These are phyloP conservation scores for Hydra vulgaris DNA, from an alignment of 30 jellyfish, hydroid and myxozoan species.

Conservation along the genomic window DNA sequence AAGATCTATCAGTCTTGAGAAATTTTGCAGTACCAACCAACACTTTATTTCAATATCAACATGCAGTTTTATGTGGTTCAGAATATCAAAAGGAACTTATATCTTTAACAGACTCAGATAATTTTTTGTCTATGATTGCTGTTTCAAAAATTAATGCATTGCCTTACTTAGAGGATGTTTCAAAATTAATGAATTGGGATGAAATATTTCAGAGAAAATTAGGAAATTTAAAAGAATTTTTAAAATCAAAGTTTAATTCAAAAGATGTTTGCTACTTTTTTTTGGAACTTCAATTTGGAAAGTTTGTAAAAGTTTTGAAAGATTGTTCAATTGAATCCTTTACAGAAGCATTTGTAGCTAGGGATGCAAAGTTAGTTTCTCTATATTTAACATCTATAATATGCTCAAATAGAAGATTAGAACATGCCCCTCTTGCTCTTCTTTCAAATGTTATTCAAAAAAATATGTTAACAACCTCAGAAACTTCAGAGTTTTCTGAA, in stretches of 20 bases:
- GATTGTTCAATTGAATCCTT: slow-evolving; percentile 41
- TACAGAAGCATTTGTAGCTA: slow-evolving; percentile 15
- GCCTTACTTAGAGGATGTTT: slow-evolving; percentile 48
- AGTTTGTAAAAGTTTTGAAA: slow-evolving; percentile 26
- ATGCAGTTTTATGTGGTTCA: slow-evolving; percentile 12
- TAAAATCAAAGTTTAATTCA: slow-evolving; percentile 11
- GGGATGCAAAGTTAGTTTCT: slow-evolving; percentile 29
- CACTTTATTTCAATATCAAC: neutral
- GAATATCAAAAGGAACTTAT: slow-evolving; percentile 11
- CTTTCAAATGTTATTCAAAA: slow-evolving; percentile 40
- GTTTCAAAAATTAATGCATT: slow-evolving; percentile 36
- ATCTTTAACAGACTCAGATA: neutral
- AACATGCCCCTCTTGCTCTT: slow-evolving; percentile 46
- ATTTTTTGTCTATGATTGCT: slow-evolving; percentile 10
- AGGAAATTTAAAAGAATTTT: slow-evolving; percentile 42
- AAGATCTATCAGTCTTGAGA: neutral
- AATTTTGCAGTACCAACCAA: neutral
- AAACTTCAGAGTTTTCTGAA: neutral
- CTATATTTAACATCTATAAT: slow-evolving; percentile 45
- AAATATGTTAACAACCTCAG: slow-evolving; percentile 10
- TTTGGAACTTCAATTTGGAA: slow-evolving; percentile 27
- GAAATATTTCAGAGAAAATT: slow-evolving; percentile 36
- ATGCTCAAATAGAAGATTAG: slow-evolving; percentile 27
- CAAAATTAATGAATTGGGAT: slow-evolving; percentile 55
- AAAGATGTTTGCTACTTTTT: slow-evolving; percentile 21